Base-by-base conservation (phyloP, 2,888 invertebrate genomes). In the Sinotaia quadrata region DNA sequence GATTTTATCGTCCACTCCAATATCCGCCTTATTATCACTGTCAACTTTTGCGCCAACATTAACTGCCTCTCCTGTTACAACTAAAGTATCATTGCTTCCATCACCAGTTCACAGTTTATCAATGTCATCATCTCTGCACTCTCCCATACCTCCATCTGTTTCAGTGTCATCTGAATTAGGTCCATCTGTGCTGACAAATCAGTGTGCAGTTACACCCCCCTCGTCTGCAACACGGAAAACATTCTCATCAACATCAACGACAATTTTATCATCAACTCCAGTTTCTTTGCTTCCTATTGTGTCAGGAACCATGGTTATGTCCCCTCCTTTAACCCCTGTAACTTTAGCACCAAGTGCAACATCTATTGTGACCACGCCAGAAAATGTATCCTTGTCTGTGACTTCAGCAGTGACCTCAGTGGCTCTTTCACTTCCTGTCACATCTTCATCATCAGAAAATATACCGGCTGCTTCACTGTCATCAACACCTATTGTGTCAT, bases 401-500 rank as follows among this genome's bases (percentile, higher is more conserved):
- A 49, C 33, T 34, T 34, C 61, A 2, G 51, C 41, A 51, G 47
- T 27, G 15, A 34, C 27, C 5, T 51, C 61, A n/a, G 7, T 51
- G 31, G 34, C 61, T 18, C 33, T 51, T 8, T 34, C 61, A 4
- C 34, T 36, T 0, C 27, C 2, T 24, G 12, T 51, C 1, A 49
- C 34, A 5, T 12, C 61, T 21, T 49, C 36, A 27, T 61, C 61
- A 3, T 27, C 51, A 3, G 61, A 61, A 12, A 47, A 51, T n/a
- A 51, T 18, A 51, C 61, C 34, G 7, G 18, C 27, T 34, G 24
- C 54, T 4, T 18, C 41, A 18, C 31, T 47, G 60, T 69, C 75
- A 52, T 74, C 77, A 33, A 73, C 68, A 41, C 67, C 57, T 36
- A 41, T 57, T 2, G 44, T 34, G 10, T 60, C 68, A 37, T 37